phyloP scores from a whole-genome alignment of 2,888 invertebrate genomes.

The Nephrocerus scutellatus region DNA sequence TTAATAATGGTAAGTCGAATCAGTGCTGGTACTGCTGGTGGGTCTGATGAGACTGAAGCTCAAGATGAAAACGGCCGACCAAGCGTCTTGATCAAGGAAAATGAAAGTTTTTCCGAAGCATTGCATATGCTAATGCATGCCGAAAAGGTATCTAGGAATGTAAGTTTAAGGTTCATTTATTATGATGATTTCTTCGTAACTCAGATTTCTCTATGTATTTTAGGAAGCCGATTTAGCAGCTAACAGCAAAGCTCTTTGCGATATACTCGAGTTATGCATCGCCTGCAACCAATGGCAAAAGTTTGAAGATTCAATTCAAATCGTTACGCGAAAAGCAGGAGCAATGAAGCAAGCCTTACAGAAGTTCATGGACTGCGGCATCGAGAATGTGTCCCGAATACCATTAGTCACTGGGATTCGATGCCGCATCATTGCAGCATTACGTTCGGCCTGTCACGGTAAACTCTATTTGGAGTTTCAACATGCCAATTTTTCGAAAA shows the following conservation, averaged over 20 bases:
- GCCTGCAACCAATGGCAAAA: constrained; percentile 82
- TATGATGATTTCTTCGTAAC: not conserved
- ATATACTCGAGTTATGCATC: constrained; percentile 78
- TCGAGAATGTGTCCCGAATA: constrained; percentile 75
- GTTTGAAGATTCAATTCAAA: constrained; percentile 81
- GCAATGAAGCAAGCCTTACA: constrained; percentile 89
- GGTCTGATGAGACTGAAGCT: too few relatives aligned
- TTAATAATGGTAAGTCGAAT: too few relatives aligned
- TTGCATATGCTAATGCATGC: constrained; percentile 15
- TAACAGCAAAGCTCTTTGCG: constrained; percentile 77
- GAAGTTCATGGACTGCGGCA: constrained; percentile 84
- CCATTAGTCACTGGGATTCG: constrained; percentile 76
- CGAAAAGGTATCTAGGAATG: constrained; percentile 16
- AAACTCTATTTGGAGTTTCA: constrained; percentile 98
- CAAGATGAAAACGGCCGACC: too few relatives aligned
- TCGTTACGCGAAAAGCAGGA: constrained; percentile 75
- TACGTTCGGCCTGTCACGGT: constrained; percentile 85
- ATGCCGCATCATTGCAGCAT: constrained; percentile 84
- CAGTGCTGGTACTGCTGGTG: too few relatives aligned
- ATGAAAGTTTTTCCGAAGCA: constrained; percentile 10
- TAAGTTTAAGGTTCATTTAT: not conserved
- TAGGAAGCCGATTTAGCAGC: constrained; percentile 67
- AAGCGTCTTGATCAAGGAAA: not conserved
- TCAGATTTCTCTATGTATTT: constrained; percentile 43
- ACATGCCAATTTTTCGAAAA: constrained; percentile 82